phyloP scores from a whole-genome alignment of 2,888 invertebrate genomes.

The Corbicula japonica region DNA sequence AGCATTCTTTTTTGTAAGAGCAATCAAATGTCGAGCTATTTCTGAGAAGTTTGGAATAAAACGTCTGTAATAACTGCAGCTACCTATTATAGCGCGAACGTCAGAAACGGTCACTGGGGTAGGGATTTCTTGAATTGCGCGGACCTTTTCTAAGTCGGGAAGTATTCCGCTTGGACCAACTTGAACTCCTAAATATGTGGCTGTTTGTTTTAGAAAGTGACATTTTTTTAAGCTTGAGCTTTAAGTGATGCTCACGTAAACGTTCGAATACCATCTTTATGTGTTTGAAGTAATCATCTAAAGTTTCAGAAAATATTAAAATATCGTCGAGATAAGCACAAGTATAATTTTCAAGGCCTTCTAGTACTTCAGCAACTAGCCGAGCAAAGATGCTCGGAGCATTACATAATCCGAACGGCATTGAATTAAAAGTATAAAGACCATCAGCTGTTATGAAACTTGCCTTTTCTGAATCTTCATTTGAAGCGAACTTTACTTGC shows the following conservation, averaged over 20 bases:
- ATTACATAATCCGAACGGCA: conserved; percentile 54
- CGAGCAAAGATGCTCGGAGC: conserved; percentile 46
- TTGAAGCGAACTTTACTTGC: conserved; percentile 40
- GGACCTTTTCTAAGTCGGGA: not conserved
- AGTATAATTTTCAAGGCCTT: conserved; percentile 46
- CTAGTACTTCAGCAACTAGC: conserved; percentile 47
- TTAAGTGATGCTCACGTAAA: conserved; percentile 27
- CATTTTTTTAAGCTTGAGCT: conserved; percentile 45
- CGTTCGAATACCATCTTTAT: conserved; percentile 38
- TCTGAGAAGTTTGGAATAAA: not conserved
- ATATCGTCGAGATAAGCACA: conserved; percentile 59
- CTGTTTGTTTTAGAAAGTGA: conserved; percentile 35
- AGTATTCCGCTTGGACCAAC: not conserved
- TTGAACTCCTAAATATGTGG: conserved; percentile 37
- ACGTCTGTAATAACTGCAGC: not conserved
- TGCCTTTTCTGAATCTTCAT: conserved; percentile 48
- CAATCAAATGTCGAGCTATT: not conserved
- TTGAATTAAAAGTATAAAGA: conserved; percentile 45
- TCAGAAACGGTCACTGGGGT: too few relatives aligned
- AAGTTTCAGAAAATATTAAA: conserved; percentile 37
- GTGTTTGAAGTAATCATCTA: conserved; percentile 57
- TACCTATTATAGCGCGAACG: too few relatives aligned
- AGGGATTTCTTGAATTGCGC: not conserved
- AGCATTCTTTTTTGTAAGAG: not conserved
- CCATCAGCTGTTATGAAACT: conserved; percentile 52